These are phyloP conservation scores for Paraescarpia echinospica DNA, from an alignment of 1,140 invertebrate genomes.

Conservation along the genomic window DNA sequence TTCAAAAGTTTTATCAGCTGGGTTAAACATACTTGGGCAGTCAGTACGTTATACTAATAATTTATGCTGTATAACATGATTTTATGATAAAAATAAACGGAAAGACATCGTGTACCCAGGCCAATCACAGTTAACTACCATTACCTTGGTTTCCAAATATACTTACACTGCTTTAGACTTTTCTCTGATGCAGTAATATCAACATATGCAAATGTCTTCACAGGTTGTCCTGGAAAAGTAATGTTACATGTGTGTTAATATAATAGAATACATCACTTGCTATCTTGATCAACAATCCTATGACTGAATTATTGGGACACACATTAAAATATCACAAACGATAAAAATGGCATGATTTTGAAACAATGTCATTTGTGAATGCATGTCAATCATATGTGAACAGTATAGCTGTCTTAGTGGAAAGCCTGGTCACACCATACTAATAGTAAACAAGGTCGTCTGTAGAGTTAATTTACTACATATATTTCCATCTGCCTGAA, in stretches of 20 bases:
- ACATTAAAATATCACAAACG: neutral
- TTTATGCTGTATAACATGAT: too few species aligned
- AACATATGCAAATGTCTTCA: conserved; percentile 42
- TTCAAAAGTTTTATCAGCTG: too few species aligned
- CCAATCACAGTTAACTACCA: neutral
- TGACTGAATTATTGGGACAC: neutral
- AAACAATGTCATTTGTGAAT: too few species aligned
- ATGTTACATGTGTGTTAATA: neutral
- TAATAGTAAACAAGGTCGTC: too few species aligned
- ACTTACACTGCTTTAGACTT: conserved; percentile 19
- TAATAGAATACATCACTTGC: neutral
- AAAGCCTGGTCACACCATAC: too few species aligned
- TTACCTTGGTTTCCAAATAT: neutral
- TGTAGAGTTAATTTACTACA: too few species aligned
- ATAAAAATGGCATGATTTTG: neutral
- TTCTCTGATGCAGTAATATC: conserved; percentile 31
- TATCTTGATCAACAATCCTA: neutral
- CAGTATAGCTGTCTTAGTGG: too few species aligned
- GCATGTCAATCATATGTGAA: too few species aligned
- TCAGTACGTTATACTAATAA: too few species aligned
- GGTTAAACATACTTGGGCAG: too few species aligned
- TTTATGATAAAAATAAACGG: too few species aligned
- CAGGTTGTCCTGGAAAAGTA: conserved; percentile 27
- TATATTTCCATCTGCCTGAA: too few species aligned
- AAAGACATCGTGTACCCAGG: neutral